Conservation (phyloP, 1,140 invertebrate species). For the Papilio xuthus region DNA sequence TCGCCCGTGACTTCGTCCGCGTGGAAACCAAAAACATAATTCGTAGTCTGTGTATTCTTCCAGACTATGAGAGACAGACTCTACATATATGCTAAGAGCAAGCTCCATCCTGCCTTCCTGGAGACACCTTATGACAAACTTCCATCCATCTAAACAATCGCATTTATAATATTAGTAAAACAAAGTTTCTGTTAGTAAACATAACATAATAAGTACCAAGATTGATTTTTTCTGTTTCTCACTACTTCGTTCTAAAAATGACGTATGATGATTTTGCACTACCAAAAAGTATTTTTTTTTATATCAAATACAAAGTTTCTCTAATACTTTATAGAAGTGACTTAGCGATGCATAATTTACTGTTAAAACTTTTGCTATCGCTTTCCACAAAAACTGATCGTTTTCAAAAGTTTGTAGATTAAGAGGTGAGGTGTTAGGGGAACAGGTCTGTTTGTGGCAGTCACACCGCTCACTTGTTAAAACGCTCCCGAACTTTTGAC, state of each 20-base stretch:
- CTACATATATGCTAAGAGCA: too few relatives aligned
- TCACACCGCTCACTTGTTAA: slow-evolving; percentile 79
- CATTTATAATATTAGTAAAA: too few relatives aligned
- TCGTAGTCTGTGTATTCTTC: too few relatives aligned
- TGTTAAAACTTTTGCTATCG: slow-evolving; percentile 59
- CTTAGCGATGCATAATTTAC: slow-evolving; percentile 74
- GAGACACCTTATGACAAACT: too few relatives aligned
- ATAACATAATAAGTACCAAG: too few relatives aligned
- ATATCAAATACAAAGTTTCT: slow-evolving; percentile 67
- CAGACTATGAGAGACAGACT: too few relatives aligned
- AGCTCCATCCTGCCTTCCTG: too few relatives aligned
- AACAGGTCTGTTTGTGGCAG: slow-evolving; percentile 78
- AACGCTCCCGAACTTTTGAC: slow-evolving; percentile 77
- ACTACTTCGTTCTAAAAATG: neutral
- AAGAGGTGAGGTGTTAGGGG: slow-evolving; percentile 74
- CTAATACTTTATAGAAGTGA: slow-evolving; percentile 66
- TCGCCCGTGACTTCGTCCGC: too few relatives aligned
- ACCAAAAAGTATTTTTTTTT: neutral
- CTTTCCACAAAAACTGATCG: slow-evolving; percentile 79
- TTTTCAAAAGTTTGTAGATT: slow-evolving; percentile 78
- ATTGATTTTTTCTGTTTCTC: neutral
- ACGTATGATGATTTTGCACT: neutral
- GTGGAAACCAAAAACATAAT: too few relatives aligned
- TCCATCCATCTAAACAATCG: too few relatives aligned
- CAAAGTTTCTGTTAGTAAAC: too few relatives aligned